Conservation (phyloP, 2,113 vertebrate genomes). For the Panthera leo region DNA sequence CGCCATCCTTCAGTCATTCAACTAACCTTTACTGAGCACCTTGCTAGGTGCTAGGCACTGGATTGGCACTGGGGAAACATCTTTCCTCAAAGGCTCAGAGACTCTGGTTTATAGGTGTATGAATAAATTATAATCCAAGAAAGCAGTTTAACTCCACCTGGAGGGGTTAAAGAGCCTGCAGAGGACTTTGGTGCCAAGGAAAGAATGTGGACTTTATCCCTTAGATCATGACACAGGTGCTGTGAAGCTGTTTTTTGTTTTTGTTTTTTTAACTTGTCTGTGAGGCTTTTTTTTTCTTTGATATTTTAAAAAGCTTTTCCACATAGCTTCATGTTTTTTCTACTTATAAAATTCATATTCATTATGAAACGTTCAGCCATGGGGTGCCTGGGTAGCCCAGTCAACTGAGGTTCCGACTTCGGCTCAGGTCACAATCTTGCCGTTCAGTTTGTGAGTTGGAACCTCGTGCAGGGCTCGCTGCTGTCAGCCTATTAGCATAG, state of each 20-base stretch:
- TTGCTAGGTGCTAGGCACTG: not conserved
- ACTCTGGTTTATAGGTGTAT: not conserved
- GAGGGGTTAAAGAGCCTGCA: not conserved
- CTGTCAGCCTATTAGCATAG: too few relatives aligned
- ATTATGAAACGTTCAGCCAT: not conserved
- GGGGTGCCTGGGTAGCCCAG: too few relatives aligned
- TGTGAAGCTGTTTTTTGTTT: not conserved
- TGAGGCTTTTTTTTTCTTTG: not conserved
- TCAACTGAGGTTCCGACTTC: too few relatives aligned
- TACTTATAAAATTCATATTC: constrained; percentile 18
- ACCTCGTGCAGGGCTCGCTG: too few relatives aligned
- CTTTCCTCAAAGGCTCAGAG: not conserved
- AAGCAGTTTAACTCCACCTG: not conserved
- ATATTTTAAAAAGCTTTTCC: constrained; percentile 30
- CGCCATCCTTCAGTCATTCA: not conserved
- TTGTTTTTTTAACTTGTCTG: not conserved
- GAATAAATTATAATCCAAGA: not conserved
- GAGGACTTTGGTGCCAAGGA: not conserved
- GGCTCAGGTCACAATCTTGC: too few relatives aligned
- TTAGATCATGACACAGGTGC: not conserved
- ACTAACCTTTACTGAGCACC: not conserved
- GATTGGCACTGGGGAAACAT: not conserved
- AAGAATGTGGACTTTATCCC: constrained; percentile 31
- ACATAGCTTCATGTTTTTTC: constrained; percentile 3
- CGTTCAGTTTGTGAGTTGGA: too few relatives aligned